Evolutionary conservation across 2,888 invertebrate species (phyloP), one percentile per base, ranked within the genome.

Genomic region (Plebejus argus): DNA sequence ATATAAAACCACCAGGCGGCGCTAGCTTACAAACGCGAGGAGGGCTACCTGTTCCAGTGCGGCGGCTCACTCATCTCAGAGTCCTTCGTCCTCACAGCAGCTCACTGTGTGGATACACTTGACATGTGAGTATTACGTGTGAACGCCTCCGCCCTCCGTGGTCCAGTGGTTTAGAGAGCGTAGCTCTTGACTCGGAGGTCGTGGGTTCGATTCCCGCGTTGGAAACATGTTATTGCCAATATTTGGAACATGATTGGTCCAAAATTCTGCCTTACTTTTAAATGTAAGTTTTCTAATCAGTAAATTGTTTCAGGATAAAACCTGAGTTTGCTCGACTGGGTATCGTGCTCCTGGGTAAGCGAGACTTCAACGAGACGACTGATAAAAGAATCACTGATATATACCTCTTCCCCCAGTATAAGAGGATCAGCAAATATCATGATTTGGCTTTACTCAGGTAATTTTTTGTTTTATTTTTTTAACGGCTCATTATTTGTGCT

Each of bases 361-460:
- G 76, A 4, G 35, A 76, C 1, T 91, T 85, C 80, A 85, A 89
- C 78, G 80, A 82, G 0, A 83, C 86, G 0, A 86, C 89, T 0
- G 94, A 94, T 81, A 83, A 84, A 35, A 83, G 84, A 33, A 85
- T 94, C 78, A 84, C 83, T 0, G 80, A 88, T 35, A 88, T 87
- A 61, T 87, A 87, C 76, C 77, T 82, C 0, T 89, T 93, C 76
- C 93, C 94, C 0, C 80, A 84, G 1, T 93, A 92, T 80, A 87
- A 83, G 18, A 86, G 88, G 56, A 84, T 83, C 12, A 85, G 86
- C 78, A 93, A 93, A 81, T 94, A 94, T 78, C 86, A 94, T 81
- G 94, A 94, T 80, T 79, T 94, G 56, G 90, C 91, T 1, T 83
- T 94, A 12, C 71, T 94, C n/a, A 92, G 88, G 94, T 93, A 86